phyloP scores from a whole-genome alignment of 2,888 invertebrate genomes.

The Thecocarcelia acutangulata region DNA sequence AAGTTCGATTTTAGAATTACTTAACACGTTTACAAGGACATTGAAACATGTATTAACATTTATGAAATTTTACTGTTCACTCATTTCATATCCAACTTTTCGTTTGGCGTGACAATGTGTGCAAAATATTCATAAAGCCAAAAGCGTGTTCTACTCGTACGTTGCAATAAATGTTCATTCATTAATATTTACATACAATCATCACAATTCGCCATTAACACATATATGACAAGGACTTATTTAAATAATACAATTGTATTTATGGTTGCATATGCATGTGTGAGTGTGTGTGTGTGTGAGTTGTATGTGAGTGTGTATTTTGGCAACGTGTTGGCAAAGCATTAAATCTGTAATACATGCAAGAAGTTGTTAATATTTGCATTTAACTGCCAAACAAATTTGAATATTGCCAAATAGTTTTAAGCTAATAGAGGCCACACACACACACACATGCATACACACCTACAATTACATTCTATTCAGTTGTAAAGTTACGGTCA shows the following conservation, averaged over 20 bases:
- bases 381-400: conserved; percentile 38
- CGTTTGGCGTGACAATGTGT: too few species aligned
- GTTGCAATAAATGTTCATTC: conserved; percentile 48
- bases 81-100: too few species aligned
- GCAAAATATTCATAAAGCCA: background rate
- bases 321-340: conserved; percentile 33
- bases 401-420: conserved; percentile 37
- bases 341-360: conserved; percentile 37
- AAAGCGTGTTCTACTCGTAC: conserved; percentile 17
- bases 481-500: too few species aligned
- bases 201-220: conserved; percentile 30
- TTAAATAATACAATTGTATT: background rate
- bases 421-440: conserved; percentile 9
- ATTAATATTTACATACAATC: conserved; percentile 38
- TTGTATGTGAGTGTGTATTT: background rate
- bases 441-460: background rate
- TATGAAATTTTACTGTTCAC: too few species aligned
- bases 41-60: too few species aligned
- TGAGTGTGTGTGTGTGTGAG: background rate
- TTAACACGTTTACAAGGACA: too few species aligned
- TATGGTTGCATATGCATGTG: too few species aligned
- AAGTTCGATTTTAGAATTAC: too few species aligned
- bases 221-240: conserved; percentile 21
- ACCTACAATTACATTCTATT: too few species aligned
- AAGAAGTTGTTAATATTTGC: conserved; percentile 42